phyloP scores from a whole-genome alignment of 1,140 invertebrate genomes.

The Pseudobourletiella spinata region DNA sequence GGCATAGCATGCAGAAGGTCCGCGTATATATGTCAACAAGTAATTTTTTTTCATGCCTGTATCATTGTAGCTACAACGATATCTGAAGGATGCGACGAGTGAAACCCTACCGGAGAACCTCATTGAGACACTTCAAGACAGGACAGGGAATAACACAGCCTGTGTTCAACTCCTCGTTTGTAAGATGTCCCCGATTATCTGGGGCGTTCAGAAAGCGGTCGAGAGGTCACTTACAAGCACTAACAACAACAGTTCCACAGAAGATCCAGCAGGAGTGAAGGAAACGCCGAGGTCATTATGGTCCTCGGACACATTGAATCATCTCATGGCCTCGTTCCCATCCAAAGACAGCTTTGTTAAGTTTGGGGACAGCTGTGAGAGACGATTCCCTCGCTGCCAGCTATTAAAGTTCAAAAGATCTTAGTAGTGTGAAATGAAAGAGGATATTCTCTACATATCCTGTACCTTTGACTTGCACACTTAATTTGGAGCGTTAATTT shows the following conservation, averaged over 20 bases:
- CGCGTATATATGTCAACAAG: too few relatives aligned
- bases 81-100: slow-evolving; percentile 34
- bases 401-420: slow-evolving; percentile 34
- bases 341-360: slow-evolving; percentile 51
- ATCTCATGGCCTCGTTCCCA: slow-evolving; percentile 41
- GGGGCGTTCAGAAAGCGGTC: slow-evolving; percentile 53
- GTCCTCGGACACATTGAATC: not conserved
- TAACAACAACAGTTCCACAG: not conserved
- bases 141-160: slow-evolving; percentile 49
- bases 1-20: too few relatives aligned
- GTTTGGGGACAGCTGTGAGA: slow-evolving; percentile 55
- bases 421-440: too few relatives aligned
- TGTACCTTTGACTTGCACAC: too few relatives aligned
- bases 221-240: not conserved
- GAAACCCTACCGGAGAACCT: slow-evolving; percentile 51
- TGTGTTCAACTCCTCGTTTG: slow-evolving; percentile 66
- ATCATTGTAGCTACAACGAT: slow-evolving; percentile 26
- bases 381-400: slow-evolving; percentile 48
- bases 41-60: too few relatives aligned
- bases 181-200: slow-evolving; percentile 63
- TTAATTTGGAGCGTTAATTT: too few relatives aligned
- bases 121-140: slow-evolving; percentile 49
- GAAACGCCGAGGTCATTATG: not conserved
- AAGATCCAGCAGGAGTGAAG: too few relatives aligned
- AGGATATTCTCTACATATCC: too few relatives aligned